Evolutionary conservation across 1,140 invertebrate species (phyloP), one percentile per base, ranked within the genome.

Genomic region (Arctopsyche grandis): DNA sequence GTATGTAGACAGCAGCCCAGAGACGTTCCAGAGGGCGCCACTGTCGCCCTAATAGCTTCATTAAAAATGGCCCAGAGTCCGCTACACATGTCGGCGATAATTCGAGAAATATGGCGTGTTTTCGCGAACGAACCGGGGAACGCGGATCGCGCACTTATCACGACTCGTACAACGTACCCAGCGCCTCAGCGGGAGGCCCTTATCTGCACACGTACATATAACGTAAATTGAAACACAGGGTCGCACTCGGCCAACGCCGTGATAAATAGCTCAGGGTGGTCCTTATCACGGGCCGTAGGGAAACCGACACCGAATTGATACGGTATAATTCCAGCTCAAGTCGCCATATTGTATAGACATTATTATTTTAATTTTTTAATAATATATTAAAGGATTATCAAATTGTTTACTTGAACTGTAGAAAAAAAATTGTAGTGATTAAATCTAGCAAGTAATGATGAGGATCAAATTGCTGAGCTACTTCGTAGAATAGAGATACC

Each of bases 171-270:
- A 38, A 38, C 7, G 29, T 38, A 38, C 29, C 29, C 1, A 38
- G 29, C 29, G 29, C 29, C 29, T 9, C 56, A 19, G 56, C 56
- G 56, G 56, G 56, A n/a, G 9, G 56, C 56, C 56, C 56, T 60
- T 60, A 60, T 60, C 56, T 9, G 56, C 56, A 9, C 56, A 60
- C n/a, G 56, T 60, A 60, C n/a, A 16, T 60, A 38, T 38, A 60
- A 60, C 56, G 56, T 60, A 60, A 60, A 60, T 60, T 60, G 56
- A 60, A 60, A 60, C 56, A 60, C 56, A 60, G 56, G 21, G 21
- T 16, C 16, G 16, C 56, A 60, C 56, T 60, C 56, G 16, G 9
- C 16, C 21, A 21, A 60, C 29, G 7, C 29, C 29, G 29, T 60
- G 56, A 60, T 60, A 19, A 60, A 60, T 60, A 19, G 56, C 56